Evolutionary conservation across 2,113 vertebrate genomes (phyloP).

Genomic region (Acrocephalus arundinaceus): DNA sequence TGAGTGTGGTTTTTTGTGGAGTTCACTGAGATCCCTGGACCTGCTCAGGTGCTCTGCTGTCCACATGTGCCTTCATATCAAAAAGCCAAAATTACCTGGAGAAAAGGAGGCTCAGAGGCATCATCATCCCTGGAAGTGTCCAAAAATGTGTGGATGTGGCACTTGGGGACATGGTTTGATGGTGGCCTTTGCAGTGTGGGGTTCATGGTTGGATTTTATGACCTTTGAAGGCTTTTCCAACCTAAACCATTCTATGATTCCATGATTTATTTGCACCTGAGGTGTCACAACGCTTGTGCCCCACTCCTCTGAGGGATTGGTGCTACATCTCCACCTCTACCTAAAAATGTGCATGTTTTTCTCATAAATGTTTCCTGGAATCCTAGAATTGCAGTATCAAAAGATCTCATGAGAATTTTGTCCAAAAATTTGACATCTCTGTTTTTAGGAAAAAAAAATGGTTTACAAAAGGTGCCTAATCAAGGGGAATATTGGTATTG

Average conservation of each 20-base stretch:
- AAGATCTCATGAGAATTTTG: not conserved
- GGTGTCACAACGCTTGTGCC: not conserved
- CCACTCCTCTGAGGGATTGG: not conserved
- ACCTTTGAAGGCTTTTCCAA: not conserved
- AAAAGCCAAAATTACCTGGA: not conserved
- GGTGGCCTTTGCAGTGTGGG: not conserved
- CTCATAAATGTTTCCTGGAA: not conserved
- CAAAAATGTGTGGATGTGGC: not conserved
- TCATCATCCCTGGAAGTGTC: not conserved
- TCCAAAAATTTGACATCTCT: not conserved
- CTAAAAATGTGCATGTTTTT: not conserved
- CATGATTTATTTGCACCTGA: not conserved
- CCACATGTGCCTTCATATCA: not conserved
- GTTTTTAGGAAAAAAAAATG: not conserved
- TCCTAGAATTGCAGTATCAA: not conserved
- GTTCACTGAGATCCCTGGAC: fast-evolving
- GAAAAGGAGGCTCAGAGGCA: not conserved
- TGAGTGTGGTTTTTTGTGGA: not conserved
- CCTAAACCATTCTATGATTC: not conserved
- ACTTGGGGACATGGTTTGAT: not conserved
- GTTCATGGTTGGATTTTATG: not conserved
- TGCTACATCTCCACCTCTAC: not conserved
- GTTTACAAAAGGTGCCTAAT: not conserved
- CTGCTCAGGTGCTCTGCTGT: not conserved
- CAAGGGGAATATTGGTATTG: not conserved